Evolutionary conservation across 2,888 invertebrate genomes (phyloP), one percentile per base, ranked within the genome.

Genomic region (Monoplex corrugatus): DNA sequence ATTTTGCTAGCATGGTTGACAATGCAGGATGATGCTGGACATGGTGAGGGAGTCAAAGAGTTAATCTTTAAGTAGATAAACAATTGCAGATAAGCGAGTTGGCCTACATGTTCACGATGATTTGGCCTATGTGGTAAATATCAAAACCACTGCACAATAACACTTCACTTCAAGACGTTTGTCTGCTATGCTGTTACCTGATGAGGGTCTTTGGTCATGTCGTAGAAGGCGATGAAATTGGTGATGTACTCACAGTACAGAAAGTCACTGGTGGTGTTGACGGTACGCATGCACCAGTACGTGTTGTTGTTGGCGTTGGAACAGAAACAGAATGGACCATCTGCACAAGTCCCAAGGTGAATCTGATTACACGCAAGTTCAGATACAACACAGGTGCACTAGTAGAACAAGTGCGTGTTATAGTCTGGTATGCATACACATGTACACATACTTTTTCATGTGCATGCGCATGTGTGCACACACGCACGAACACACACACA

Each of bases 221-320:
- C 98, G 96, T 99, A 99, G 96, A 97, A 99, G 50, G 98, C 99
- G 92, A 98, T 97, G 91, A 99, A 97, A 43, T 99, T 99, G 6
- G 99, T 99, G 45, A 99, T 98, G 95, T 99, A 99, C 96, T 99
- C 99, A 96, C 99, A 99, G 96, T 99, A 99, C 43, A 99, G 97
- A 95, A 98, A 98, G 96, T 99, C 98, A 95, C 99, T 99, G 0
- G 99, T 99, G 2, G 97, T 97, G 96, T 99, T 99, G 92, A 99
- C 98, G 19, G 99, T 99, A 88, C 99, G 97, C 35, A 99, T 96
- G 96, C 99, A 99, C 96, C 99, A 99, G 96, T 99, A 99, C 0
- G 99, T 99, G 96, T 99, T 99, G 96, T 99, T 99, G 95, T 99
- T 99, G 78, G 99, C 98, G 96, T 99, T 99, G 97, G 99, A 99